Percentiles rank a stretch among this genome's conserved stretches.
These are phyloP conservation scores for Hydrozoanthus gracilis DNA, from an alignment of 92 coral and sea anemone species.

Conservation along the genomic window DNA sequence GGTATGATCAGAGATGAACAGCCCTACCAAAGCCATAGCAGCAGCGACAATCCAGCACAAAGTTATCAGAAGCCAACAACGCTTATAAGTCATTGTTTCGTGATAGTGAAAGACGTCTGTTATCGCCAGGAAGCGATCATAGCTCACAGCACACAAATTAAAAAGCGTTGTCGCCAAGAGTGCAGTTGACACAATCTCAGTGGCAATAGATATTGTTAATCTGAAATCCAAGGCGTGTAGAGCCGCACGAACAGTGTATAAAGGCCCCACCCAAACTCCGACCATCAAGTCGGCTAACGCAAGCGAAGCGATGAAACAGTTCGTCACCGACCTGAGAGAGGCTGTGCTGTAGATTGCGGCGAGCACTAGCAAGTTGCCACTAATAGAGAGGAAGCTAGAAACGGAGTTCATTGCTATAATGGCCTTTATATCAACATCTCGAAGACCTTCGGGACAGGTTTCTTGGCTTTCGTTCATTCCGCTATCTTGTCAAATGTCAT, in stretches of 20 bases:
- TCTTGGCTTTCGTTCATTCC: background rate
- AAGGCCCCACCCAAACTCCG: constrained; percentile 3
- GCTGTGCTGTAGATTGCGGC: constrained; percentile 18
- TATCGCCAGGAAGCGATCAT: constrained; percentile 28
- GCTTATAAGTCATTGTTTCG: constrained; percentile 18
- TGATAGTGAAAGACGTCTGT: constrained; percentile 11
- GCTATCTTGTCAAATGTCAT: too few species aligned
- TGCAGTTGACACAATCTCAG: background rate
- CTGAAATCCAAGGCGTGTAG: background rate
- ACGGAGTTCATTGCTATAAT: background rate
- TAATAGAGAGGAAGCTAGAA: constrained; percentile 25
- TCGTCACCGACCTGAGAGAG: constrained; percentile 25
- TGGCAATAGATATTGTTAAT: background rate
- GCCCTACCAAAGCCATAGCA: background rate
- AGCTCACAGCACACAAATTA: constrained; percentile 13
- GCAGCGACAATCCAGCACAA: constrained; percentile 8
- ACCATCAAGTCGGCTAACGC: constrained; percentile 22
- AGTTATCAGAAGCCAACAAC: constrained; percentile 19
- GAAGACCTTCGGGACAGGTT: background rate
- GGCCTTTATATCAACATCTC: constrained; percentile 16
- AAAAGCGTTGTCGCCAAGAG: constrained; percentile 10
- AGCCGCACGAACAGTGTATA: background rate
- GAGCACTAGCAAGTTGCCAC: constrained; percentile 22
- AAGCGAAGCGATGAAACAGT: constrained; percentile 29
- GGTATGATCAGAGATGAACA: background rate